These are phyloP conservation scores for Leptonema lineaticorne DNA, from an alignment of 1,140 invertebrate genomes.

Conservation along the genomic window DNA sequence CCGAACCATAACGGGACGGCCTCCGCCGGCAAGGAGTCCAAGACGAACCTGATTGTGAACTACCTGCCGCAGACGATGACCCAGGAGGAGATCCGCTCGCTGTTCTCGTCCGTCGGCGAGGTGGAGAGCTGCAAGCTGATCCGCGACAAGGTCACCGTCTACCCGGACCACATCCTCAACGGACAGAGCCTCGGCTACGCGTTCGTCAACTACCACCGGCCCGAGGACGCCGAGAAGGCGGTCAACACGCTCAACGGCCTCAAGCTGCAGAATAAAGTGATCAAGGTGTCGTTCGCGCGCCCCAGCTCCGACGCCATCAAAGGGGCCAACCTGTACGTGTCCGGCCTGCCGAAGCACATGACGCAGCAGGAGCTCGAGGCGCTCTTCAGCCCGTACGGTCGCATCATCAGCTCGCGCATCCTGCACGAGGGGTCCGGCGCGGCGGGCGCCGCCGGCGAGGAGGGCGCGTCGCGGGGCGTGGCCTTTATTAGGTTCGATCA, in stretches of 20 bases:
- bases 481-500: constrained; percentile 65
- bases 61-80: constrained; percentile 92
- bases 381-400: constrained; percentile 78
- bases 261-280: constrained; percentile 85
- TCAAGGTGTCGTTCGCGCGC: constrained; percentile 88
- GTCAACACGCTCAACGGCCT: constrained; percentile 84
- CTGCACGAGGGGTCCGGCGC: constrained; percentile 84
- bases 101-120: constrained; percentile 85
- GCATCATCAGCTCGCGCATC: constrained; percentile 85
- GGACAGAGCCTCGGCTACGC: constrained; percentile 89
- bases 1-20: constrained; percentile 59
- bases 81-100: constrained; percentile 82
- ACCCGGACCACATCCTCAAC: constrained; percentile 57
- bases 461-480: constrained; percentile 61
- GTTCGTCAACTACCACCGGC: constrained; percentile 83
- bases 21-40: constrained; percentile 60
- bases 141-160: constrained; percentile 82
- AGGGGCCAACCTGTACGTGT: constrained; percentile 88
- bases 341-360: constrained; percentile 82
- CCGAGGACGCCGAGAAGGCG: constrained; percentile 83
- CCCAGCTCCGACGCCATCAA: constrained; percentile 88
- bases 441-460: constrained; percentile 42
- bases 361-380: constrained; percentile 82
- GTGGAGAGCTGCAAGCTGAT: constrained; percentile 90
- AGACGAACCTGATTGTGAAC: constrained; percentile 87